Percentiles rank a stretch among this genome's conserved stretches.
Conservation (phyloP, 1,140 invertebrate species). For the Panagrolaimus sp. region DNA sequence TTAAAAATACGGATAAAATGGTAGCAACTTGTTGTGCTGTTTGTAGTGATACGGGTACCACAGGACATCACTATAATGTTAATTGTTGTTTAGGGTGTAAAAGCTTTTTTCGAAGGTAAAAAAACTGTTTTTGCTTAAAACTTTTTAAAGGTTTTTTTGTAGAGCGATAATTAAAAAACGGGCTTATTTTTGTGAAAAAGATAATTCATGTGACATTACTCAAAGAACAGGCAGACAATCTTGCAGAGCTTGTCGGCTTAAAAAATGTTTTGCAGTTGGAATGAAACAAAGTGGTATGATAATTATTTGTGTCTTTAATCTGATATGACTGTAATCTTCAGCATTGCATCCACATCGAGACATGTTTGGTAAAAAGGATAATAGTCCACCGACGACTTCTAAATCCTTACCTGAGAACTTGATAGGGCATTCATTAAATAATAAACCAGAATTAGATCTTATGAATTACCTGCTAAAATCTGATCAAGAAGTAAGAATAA, state of each 20-base stretch:
- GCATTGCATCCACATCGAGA: slow-evolving; percentile 71
- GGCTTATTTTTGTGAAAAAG: slow-evolving; percentile 28
- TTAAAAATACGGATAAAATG: background rate
- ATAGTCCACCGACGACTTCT: background rate
- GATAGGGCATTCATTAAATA: background rate
- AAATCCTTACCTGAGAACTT: background rate
- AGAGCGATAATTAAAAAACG: slow-evolving; percentile 63
- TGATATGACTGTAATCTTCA: slow-evolving; percentile 64
- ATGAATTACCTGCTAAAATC: background rate
- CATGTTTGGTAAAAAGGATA: slow-evolving; percentile 9
- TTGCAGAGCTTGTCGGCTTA: slow-evolving; percentile 65
- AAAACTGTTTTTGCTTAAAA: slow-evolving; percentile 68
- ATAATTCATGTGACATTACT: slow-evolving; percentile 77
- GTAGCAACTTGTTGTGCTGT: background rate
- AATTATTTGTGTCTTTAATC: slow-evolving; percentile 90
- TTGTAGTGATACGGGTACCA: background rate
- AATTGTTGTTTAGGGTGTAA: slow-evolving; percentile 70
- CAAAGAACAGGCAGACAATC: slow-evolving; percentile 72
- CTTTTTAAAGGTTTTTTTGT: slow-evolving; percentile 91
- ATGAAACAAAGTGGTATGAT: slow-evolving; percentile 65
- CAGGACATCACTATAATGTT: background rate
- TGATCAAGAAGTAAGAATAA: background rate
- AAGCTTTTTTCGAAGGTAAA: slow-evolving; percentile 32
- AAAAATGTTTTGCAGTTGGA: slow-evolving; percentile 64
- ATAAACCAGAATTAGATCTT: background rate